These are phyloP conservation scores for Acronicta alni DNA, from an alignment of 2,888 invertebrate species.

Conservation along the genomic window DNA sequence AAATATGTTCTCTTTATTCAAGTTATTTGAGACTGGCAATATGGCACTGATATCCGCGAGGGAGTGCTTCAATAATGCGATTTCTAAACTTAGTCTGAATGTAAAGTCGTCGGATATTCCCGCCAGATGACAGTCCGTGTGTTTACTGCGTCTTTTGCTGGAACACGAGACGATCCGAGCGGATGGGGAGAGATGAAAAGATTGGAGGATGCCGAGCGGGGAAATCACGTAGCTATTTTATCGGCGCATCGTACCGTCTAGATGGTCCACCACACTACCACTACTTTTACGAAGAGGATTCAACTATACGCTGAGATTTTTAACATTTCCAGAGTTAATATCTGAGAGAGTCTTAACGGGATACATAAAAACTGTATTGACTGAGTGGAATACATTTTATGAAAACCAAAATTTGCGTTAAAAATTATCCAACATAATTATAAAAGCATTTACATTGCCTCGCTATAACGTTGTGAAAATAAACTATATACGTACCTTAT, in stretches of 20 bases:
- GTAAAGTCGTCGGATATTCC: slow-evolving; percentile 78
- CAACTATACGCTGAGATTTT: slow-evolving; percentile 47
- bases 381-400: too few relatives aligned
- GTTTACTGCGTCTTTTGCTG: slow-evolving; percentile 72
- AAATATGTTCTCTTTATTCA: slow-evolving; percentile 61
- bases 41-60: slow-evolving; percentile 64
- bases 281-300: slow-evolving; percentile 55
- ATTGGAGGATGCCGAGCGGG: slow-evolving; percentile 77
- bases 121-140: slow-evolving; percentile 78
- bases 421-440: too few relatives aligned
- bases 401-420: too few relatives aligned
- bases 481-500: slow-evolving; percentile 2
- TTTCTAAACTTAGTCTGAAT: slow-evolving; percentile 79
- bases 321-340: slow-evolving; percentile 38
- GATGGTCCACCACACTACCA: slow-evolving; percentile 62
- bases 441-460: too few relatives aligned
- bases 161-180: slow-evolving; percentile 63
- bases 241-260: slow-evolving; percentile 71
- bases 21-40: slow-evolving; percentile 60
- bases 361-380: slow-evolving; percentile 1
- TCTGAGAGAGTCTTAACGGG: slow-evolving; percentile 10
- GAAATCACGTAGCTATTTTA: slow-evolving; percentile 86
- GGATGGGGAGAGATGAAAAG: slow-evolving; percentile 76
- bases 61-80: slow-evolving; percentile 79
- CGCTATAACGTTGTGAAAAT: slow-evolving; percentile 17